Evolutionary conservation across 92 coral and sea anemone species (phyloP).

Genomic region (Zoanthus sociatus): DNA sequence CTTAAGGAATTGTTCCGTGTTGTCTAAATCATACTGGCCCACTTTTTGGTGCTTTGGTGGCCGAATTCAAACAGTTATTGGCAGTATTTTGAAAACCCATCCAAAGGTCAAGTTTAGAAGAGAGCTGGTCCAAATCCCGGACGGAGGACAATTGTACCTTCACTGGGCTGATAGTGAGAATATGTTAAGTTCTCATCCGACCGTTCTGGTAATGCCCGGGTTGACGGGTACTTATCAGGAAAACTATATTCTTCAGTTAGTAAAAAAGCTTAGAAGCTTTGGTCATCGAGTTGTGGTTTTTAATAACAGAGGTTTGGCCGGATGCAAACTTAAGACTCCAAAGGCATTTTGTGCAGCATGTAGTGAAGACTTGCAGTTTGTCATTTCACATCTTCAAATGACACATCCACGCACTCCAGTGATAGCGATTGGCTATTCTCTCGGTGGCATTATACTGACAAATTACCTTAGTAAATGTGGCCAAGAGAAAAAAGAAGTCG

Average conservation of each 20-base stretch:
- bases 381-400: constrained; percentile 67
- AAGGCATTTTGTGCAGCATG: constrained; percentile 90
- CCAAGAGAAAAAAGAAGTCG: constrained; percentile 34
- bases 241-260: constrained; percentile 79
- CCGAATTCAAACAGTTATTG: constrained; percentile 80
- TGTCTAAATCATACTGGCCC: constrained; percentile 78
- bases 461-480: constrained; percentile 78
- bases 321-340: constrained; percentile 71
- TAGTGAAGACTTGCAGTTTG: constrained; percentile 84
- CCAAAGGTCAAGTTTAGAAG: constrained; percentile 70
- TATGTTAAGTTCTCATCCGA: constrained; percentile 50
- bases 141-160: constrained; percentile 84
- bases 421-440: constrained; percentile 80
- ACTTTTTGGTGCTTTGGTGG: constrained; percentile 95
- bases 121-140: constrained; percentile 75
- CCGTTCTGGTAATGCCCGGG: constrained; percentile 87
- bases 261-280: constrained; percentile 54
- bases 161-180: constrained; percentile 77
- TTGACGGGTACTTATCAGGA: constrained; percentile 80
- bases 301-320: constrained; percentile 86
- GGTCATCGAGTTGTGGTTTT: constrained; percentile 80
- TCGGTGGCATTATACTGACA: constrained; percentile 87
- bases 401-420: constrained; percentile 68
- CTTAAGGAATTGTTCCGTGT: constrained; percentile 64
- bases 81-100: constrained; percentile 64